A percentile compares a stretch with the other conserved stretches of the same genome.
Evolutionary conservation across 2,888 invertebrate species (phyloP).

Genomic region (Pantelozetes paolii): DNA sequence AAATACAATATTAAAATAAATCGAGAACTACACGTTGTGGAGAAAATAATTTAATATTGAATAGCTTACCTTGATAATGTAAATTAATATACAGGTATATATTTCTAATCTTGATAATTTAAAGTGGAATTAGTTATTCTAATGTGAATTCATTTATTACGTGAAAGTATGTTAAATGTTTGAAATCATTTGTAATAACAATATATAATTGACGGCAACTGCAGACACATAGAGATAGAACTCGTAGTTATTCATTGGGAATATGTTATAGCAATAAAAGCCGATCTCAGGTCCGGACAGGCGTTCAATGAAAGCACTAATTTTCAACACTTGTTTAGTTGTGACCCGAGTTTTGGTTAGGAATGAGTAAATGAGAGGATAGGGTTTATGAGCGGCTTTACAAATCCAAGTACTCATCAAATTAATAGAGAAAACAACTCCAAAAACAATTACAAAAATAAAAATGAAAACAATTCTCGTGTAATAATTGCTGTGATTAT

Average conservation of each 20-base stretch:
- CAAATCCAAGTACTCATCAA: neutral
- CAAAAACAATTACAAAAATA: neutral
- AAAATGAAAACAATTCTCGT: neutral
- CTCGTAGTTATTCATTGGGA: neutral
- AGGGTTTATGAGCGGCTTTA: neutral
- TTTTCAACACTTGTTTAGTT: neutral
- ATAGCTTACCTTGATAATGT: too few species aligned
- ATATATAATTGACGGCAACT: too few species aligned
- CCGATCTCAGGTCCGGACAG: conserved; percentile 1
- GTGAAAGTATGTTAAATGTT: too few species aligned
- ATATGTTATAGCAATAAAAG: neutral
- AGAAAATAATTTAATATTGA: too few species aligned
- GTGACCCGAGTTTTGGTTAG: neutral
- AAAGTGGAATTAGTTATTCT: too few species aligned
- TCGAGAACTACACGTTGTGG: too few species aligned
- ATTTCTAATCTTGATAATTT: too few species aligned
- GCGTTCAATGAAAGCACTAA: neutral
- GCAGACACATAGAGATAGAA: neutral
- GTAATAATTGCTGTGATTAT: neutral
- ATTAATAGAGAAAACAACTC: neutral
- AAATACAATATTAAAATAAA: too few species aligned
- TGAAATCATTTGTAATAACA: too few species aligned
- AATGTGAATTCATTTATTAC: too few species aligned
- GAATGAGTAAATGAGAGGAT: neutral
- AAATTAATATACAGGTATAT: too few species aligned